Conservation (phyloP, 2,113 vertebrate species). For the Semicossyphus pulcher region DNA sequence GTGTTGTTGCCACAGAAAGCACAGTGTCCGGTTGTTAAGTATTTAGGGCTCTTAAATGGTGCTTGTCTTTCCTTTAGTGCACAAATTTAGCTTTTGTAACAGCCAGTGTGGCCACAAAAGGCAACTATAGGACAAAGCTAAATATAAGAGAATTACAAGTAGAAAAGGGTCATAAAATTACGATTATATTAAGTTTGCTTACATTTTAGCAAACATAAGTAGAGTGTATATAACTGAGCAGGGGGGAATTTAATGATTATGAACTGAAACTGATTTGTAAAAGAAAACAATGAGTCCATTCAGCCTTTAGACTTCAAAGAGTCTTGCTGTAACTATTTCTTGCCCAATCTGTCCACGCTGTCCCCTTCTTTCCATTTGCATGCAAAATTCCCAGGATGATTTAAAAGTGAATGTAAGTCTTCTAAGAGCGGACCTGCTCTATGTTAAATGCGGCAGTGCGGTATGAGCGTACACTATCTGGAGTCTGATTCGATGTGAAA, state of each 20-base stretch:
- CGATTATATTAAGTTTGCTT: background rate
- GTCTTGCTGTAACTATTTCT: too few relatives aligned
- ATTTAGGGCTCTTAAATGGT: background rate
- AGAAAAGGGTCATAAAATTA: too few relatives aligned
- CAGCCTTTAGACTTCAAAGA: too few relatives aligned
- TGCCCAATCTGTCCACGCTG: too few relatives aligned
- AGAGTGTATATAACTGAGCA: background rate
- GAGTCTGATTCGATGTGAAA: constrained; percentile 55
- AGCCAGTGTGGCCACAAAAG: background rate
- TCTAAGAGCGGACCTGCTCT: background rate
- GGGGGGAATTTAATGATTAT: too few relatives aligned
- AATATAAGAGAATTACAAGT: constrained; percentile 1
- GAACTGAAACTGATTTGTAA: too few relatives aligned
- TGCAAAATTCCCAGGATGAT: too few relatives aligned
- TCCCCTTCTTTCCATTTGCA: too few relatives aligned
- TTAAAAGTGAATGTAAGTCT: too few relatives aligned
- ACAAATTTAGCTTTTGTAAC: background rate
- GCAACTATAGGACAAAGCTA: background rate
- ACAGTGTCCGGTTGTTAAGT: background rate
- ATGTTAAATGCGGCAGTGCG: background rate
- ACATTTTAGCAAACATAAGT: too few relatives aligned
- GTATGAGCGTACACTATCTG: constrained; percentile 7
- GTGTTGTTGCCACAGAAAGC: background rate
- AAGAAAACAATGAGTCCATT: too few relatives aligned
- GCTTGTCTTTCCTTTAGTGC: constrained; percentile 5